Base-by-base conservation (phyloP, 2,888 invertebrate genomes). In the Ganaspis brasiliensis region DNA sequence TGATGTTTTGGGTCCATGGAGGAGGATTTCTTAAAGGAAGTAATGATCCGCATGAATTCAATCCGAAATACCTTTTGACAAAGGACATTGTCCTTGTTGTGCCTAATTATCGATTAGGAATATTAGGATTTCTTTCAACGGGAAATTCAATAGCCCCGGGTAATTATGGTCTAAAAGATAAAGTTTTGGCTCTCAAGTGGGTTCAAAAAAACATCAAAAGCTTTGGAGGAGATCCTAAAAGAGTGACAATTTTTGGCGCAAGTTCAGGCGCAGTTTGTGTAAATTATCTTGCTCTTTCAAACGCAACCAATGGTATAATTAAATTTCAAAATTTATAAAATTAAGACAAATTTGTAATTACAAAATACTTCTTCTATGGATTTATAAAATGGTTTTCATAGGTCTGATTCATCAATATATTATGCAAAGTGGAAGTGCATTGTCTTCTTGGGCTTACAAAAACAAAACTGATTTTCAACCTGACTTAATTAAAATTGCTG, bases 401-500 rank as follows among this genome's bases (percentile, higher is more conserved):
- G 84, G 84, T 14, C 79, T 83, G 16, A 82, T 79, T 56, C 84
- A 84, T 59, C 83, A 84, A 61, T 84, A 79, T 8, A 84, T 85
- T 52, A 56, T 67, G 8, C 84, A 83, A 55, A 84, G 83, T 57
- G 80, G 81, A 16, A 63, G 72, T 6, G 74, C 73, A 1, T 5
- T 77, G 0, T 78, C 77, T 72, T 79, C 80, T 8, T 84, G 82
- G 83, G 79, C 79, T 24, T 73, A 24, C 16, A 3, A 5, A 59
- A 49, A 14, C 72, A 93, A 94, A 2, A 94, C 94, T 6, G 93
- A 94, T 76, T 93, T 94, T 0, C 91, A 93, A 8, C 89, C 91
- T 49, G 93, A 95, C 73, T 94, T 95, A 0, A 92, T 92, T 73
- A 93, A 93, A 57, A 87, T 96, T 31, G 95, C 94, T 0, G 89